Evolutionary conservation across 2,888 invertebrate species (phyloP), one percentile per base, ranked within the genome.

Genomic region (Stratiomys singularior): DNA sequence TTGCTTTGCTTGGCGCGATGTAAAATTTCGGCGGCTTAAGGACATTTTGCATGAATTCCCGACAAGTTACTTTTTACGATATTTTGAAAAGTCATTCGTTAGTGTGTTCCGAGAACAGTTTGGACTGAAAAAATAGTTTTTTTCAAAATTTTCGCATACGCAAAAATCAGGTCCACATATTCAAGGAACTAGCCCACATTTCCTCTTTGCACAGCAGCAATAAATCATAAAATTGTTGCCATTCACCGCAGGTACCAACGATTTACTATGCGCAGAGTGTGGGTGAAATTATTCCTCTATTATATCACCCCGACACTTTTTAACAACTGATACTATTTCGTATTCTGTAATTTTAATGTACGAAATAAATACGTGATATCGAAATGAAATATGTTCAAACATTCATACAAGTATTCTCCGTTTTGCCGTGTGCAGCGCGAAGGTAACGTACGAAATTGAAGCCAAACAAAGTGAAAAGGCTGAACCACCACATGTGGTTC

Each of bases 341-440:
- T 66, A 66, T 66, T 3, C 37, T 5, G 66, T 66, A 66, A 66
- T 66, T 66, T 66, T 44, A 66, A 66, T 30, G 66, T 66, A 66
- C 37, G 66, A 28, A 66, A 30, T 44, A 44, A 66, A 66, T 37
- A 66, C 66, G 66, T 66, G 66, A 66, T 30, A 66, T 66, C 37
- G 7, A 27, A 66, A 66, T 66, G 30, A 66, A 37, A 66, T 66
- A 66, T 66, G 30, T 5, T 5, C 37, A 37, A 37, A 3, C 37
- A 37, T 37, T 37, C 37, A 5, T 5, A 5, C 37, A n/a, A n/a
- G 37, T 37, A 37, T 37, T 9, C 9, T 3, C 37, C 37, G 37
- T 3, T 37, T 5, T 9, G 9, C 37, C 37, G 15, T 15, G 7
- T 15, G 52, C 15, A 52, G 52, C 13, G 52, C n/a, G 52, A 52